phyloP scores from a whole-genome alignment of 2,888 invertebrate species.

The Galerucella nymphaeae region DNA sequence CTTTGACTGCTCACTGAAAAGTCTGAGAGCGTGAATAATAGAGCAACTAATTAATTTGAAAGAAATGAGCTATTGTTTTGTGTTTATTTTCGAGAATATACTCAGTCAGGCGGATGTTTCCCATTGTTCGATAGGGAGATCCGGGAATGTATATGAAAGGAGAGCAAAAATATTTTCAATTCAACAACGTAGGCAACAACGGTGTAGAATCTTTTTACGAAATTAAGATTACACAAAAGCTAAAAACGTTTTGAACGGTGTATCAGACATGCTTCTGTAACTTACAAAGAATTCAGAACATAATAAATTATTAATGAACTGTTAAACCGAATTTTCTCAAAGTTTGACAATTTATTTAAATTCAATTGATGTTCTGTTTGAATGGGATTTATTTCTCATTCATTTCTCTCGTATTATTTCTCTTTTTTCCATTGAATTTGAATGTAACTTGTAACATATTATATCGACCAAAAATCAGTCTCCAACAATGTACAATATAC shows the following conservation, averaged over 20 bases:
- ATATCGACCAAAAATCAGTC: no score
- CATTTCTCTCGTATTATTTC: background rate
- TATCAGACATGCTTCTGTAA: constrained; percentile 28
- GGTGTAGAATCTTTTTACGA: constrained; percentile 33
- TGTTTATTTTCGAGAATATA: constrained; percentile 39
- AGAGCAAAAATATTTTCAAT: constrained; percentile 34
- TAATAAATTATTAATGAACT: constrained; percentile 22
- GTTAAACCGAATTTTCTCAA: constrained; percentile 23
- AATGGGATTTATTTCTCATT: background rate
- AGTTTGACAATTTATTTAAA: constrained; percentile 21
- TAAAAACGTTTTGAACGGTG: constrained; percentile 24
- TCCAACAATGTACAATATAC: no score
- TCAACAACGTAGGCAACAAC: constrained; percentile 27
- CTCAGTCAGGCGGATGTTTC: constrained; percentile 37
- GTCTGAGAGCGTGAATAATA: constrained; percentile 33
- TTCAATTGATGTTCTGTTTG: constrained; percentile 7
- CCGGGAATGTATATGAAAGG: constrained; percentile 20
- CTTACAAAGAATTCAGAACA: constrained; percentile 28
- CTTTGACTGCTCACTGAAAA: constrained; percentile 39
- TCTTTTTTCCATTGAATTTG: background rate
- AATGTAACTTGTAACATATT: no score
- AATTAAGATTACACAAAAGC: constrained; percentile 32
- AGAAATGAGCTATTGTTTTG: constrained; percentile 39
- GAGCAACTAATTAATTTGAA: constrained; percentile 36
- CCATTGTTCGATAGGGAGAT: constrained; percentile 33